Conservation (phyloP, 2,113 vertebrate genomes). For the Ceyx melanurus region DNA sequence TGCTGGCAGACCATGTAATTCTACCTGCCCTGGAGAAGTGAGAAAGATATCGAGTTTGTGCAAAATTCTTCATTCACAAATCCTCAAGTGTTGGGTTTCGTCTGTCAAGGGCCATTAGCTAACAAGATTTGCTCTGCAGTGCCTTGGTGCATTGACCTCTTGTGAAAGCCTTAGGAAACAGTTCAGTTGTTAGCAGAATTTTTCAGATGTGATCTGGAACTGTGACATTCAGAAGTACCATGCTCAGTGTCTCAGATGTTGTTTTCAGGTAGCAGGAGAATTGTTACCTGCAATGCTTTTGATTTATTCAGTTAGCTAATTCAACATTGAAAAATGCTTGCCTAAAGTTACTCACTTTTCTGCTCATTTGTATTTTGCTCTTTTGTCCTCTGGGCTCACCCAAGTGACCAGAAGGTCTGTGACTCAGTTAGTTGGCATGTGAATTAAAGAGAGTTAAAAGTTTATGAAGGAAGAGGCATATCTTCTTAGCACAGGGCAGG, state of each 20-base stretch:
- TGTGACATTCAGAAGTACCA: background rate
- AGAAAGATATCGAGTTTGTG: conserved; percentile 23
- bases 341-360: background rate
- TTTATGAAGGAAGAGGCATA: background rate
- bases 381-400: background rate
- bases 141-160: background rate
- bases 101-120: conserved; percentile 17
- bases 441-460: background rate
- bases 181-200: background rate
- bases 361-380: background rate
- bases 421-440: background rate
- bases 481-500: background rate
- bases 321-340: background rate
- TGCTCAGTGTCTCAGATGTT: background rate
- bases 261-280: background rate
- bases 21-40: conserved; percentile 16
- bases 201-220: background rate
- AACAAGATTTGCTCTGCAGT: conserved; percentile 17
- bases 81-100: background rate
- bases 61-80: conserved; percentile 58
- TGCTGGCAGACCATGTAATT: conserved; percentile 54
- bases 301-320: conserved; percentile 2
- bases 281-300: background rate
- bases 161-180: background rate
- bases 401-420: background rate